Evolutionary conservation across 1,140 invertebrate genomes (phyloP).

Genomic region (Cotesia vestalis): DNA sequence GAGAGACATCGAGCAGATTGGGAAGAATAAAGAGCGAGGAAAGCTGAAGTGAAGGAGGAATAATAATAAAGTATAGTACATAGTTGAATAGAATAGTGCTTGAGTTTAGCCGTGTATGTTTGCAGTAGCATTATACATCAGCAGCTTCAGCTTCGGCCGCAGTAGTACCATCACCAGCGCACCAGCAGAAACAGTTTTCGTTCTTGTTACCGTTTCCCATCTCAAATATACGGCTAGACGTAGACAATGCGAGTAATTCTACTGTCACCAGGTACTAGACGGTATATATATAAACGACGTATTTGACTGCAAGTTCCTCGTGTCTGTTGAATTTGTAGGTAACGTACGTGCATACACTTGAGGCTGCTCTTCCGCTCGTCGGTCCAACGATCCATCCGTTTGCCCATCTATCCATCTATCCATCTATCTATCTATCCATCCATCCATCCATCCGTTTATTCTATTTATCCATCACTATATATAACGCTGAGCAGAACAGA

Average conservation of each 20-base stretch:
- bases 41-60: too few species aligned
- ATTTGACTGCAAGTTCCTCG: too few species aligned
- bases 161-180: too few species aligned
- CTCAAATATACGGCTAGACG: too few species aligned
- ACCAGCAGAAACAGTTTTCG: too few species aligned
- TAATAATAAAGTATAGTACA: too few species aligned
- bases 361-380: constrained; percentile 11
- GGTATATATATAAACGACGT: constrained; percentile 14
- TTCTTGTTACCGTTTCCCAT: background rate
- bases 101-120: too few species aligned
- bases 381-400: constrained; percentile 31
- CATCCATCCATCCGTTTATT: constrained; percentile 17
- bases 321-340: background rate
- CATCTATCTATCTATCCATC: constrained; percentile 37
- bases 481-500: too few species aligned
- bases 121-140: background rate
- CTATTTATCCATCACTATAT: background rate
- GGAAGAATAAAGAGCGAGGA: background rate
- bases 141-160: background rate
- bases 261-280: background rate
- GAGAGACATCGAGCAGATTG: constrained; percentile 9
- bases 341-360: background rate
- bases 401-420: constrained; percentile 40
- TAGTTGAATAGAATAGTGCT: too few species aligned
- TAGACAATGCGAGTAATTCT: constrained; percentile 29